Percentiles rank a stretch among this genome's conserved stretches.
phyloP scores from a whole-genome alignment of 2,113 vertebrate genomes.

The Urocolius indicus region DNA sequence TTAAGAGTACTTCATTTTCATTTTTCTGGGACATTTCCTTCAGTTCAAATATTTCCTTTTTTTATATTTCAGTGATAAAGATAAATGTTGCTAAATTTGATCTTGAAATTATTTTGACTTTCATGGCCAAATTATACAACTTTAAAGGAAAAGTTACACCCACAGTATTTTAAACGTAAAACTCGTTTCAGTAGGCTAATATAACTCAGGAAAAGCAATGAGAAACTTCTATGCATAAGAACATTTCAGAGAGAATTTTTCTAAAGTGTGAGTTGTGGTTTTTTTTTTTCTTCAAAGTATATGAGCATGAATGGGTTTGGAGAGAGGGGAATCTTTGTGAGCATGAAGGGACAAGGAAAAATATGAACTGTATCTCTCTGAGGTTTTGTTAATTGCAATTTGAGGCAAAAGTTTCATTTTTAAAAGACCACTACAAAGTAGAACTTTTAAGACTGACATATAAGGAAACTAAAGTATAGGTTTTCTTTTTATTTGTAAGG shows the following conservation, averaged over 20 bases:
- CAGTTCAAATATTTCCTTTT: neutral
- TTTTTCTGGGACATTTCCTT: neutral
- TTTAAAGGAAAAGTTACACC: neutral
- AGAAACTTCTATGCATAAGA: neutral
- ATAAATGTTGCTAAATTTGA: neutral
- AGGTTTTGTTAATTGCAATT: neutral
- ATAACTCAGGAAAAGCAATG: neutral
- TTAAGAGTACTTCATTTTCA: neutral
- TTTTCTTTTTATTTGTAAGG: neutral
- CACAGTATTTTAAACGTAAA: neutral
- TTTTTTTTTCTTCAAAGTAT: neutral
- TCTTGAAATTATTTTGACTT: neutral
- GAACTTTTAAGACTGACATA: neutral
- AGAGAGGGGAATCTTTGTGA: neutral
- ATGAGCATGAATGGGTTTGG: neutral
- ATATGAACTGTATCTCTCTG: neutral
- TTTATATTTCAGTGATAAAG: neutral
- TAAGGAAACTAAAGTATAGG: too few species aligned
- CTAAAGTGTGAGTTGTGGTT: too few species aligned
- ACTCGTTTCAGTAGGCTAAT: neutral
- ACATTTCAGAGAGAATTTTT: neutral
- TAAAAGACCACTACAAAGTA: neutral
- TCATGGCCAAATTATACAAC: neutral
- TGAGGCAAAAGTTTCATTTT: neutral
- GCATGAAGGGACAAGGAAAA: neutral